Base-by-base conservation (phyloP, 1,140 invertebrate genomes). In the Drusus annulatus region DNA sequence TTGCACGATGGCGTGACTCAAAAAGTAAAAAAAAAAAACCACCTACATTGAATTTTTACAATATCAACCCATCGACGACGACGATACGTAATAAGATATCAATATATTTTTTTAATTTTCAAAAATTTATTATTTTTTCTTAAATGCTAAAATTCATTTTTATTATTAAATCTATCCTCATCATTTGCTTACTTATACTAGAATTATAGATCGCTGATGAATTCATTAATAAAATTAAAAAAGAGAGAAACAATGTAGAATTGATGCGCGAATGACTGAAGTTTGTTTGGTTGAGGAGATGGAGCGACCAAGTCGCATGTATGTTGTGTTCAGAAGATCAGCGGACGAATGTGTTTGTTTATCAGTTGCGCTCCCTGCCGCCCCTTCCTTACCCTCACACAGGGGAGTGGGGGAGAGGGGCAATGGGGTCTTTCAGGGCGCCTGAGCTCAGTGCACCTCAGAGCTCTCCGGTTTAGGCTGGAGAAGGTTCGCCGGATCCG, bases 401-500 rank as follows among this genome's bases (percentile, higher is more conserved):
- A 25, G 62, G 7, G 2, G 31, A 5, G 25, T 28, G 25, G 25
- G 25, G 25, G 25, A 28, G 25, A 28, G 25, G 25, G 25, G 25
- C 25, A 28, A 28, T 28, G 25, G 25, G 25, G 25, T 28, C 2
- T 36, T 6, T 4, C 4, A 7, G 31, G 31, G 65, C 28, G 28
- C 36, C 65, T 13, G 60, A 17, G 85, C 88, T 89, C 89, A 90
- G 86, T 90, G 89, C 81, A 90, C 88, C 84, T 91, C 90, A 60
- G 90, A 90, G 74, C 88, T 87, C 87, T 93, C 92, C 83, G 92
- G 91, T 87, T 93, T 92, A 69, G 86, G 88, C 85, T 92, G 88
- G 87, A 92, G 91, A 86, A 92, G 92, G 86, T 93, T 93, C 81
- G 91, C 91, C 86, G 91, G 90, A 86, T 93, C 92, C 84, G 91